Conservation (phyloP, 2,113 vertebrate genomes). For the Chlorocebus sabaeus region DNA sequence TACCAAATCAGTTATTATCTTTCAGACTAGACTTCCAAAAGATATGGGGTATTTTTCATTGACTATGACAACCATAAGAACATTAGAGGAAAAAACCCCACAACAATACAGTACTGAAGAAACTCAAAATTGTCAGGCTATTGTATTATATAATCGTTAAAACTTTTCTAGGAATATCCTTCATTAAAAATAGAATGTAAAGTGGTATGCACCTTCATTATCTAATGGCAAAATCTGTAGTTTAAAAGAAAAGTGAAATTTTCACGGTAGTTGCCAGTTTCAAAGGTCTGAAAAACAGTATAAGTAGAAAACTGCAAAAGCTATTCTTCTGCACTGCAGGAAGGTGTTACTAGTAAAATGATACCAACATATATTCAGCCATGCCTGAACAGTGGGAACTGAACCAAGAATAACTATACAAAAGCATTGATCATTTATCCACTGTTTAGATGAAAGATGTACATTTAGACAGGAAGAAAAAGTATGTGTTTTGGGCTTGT, state of each 20-base stretch:
- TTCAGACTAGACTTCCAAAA: neutral
- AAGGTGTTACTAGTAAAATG: neutral
- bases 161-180: neutral
- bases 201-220: conserved; percentile 6
- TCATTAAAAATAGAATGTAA: conserved; percentile 30
- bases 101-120: neutral
- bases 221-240: neutral
- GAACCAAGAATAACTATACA: conserved; percentile 13
- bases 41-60: neutral
- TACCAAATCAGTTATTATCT: neutral
- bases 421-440: conserved; percentile 44
- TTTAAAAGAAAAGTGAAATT: neutral
- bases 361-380: neutral
- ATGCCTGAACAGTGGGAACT: conserved; percentile 5
- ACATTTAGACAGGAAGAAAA: neutral
- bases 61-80: neutral
- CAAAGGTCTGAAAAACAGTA: neutral
- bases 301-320: conserved; percentile 24
- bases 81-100: neutral
- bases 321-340: neutral
- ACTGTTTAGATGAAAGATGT: conserved; percentile 24
- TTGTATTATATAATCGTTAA: neutral
- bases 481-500: neutral
- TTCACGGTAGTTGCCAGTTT: conserved; percentile 1
- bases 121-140: neutral